phyloP scores from a whole-genome alignment of 2,113 vertebrate genomes.

The Acanthochromis polyacanthus region DNA sequence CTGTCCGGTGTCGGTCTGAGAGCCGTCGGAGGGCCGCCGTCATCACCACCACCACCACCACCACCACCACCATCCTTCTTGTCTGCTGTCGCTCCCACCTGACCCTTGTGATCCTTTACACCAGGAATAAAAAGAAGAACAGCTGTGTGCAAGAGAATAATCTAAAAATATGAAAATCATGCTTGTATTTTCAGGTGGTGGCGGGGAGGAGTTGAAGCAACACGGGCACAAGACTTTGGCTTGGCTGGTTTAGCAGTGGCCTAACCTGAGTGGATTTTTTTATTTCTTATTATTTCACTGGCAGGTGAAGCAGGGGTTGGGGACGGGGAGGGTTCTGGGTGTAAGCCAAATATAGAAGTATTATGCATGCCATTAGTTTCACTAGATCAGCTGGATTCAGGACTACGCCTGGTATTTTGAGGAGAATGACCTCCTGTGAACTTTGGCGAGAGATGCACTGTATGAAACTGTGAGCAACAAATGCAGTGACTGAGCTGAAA shows the following conservation, averaged over 20 bases:
- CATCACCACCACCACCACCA: not conserved
- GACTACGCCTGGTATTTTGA: constrained; percentile 35
- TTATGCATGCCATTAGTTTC: constrained; percentile 76
- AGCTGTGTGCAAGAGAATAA: constrained; percentile 23
- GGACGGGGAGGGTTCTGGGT: not conserved
- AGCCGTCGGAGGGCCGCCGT: constrained; percentile 28
- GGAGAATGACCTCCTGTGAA: constrained; percentile 48
- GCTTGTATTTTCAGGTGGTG: constrained; percentile 42
- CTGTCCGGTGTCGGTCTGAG: constrained; percentile 92
- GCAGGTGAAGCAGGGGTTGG: constrained; percentile 30
- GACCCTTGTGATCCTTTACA: constrained; percentile 45
- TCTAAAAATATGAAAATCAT: constrained; percentile 7
- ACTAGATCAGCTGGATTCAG: constrained; percentile 50
- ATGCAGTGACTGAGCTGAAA: constrained; percentile 44
- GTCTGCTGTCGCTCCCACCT: constrained; percentile 48
- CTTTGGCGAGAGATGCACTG: constrained; percentile 13
- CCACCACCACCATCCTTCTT: constrained; percentile 41
- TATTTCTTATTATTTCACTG: constrained; percentile 50
- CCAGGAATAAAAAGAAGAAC: constrained; percentile 39
- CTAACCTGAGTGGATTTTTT: constrained; percentile 59
- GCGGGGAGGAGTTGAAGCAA: constrained; percentile 19
- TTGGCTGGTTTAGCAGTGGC: constrained; percentile 36
- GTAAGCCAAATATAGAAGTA: constrained; percentile 55
- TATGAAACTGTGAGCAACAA: constrained; percentile 36
- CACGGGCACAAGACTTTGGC: constrained; percentile 42